A percentile compares a stretch with the other conserved stretches of the same genome.
Evolutionary conservation across 2,888 invertebrate genomes (phyloP).

Genomic region (Heliconius ismenius): DNA sequence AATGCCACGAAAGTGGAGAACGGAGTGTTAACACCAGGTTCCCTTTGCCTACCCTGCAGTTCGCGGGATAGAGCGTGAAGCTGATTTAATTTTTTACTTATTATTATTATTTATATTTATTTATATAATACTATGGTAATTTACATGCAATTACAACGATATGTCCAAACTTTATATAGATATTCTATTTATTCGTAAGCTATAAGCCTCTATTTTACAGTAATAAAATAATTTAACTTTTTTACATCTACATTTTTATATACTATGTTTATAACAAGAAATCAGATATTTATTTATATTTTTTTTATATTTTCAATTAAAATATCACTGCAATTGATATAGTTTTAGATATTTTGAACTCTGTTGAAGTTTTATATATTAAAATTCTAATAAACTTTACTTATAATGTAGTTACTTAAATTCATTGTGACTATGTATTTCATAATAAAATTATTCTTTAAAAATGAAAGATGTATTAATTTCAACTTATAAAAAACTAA

Average conservation of each 20-base stretch:
- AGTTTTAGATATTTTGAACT: constrained; percentile 2
- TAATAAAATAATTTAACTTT: constrained; percentile 37
- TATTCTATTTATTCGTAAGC: constrained; percentile 28
- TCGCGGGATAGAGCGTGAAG: too few relatives aligned
- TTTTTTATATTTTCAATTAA: constrained; percentile 4
- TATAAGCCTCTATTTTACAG: constrained; percentile 37
- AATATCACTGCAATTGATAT: constrained; percentile 1
- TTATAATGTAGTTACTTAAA: background rate
- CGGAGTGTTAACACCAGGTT: too few relatives aligned
- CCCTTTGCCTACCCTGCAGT: too few relatives aligned
- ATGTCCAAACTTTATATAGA: constrained; percentile 23
- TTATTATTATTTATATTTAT: background rate
- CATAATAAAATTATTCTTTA: background rate
- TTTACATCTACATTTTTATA: constrained; percentile 21
- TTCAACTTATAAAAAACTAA: background rate
- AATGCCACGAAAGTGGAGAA: too few relatives aligned
- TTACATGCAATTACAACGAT: constrained; percentile 28
- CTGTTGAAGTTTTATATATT: background rate
- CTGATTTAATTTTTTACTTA: too few relatives aligned
- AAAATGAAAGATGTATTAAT: background rate
- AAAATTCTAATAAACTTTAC: background rate
- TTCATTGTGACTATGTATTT: background rate
- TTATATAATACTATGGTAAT: constrained; percentile 30
- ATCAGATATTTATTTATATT: constrained; percentile 14
- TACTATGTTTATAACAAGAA: background rate